Base-by-base conservation (phyloP, 2,888 invertebrate genomes). In the Acronicta alni region DNA sequence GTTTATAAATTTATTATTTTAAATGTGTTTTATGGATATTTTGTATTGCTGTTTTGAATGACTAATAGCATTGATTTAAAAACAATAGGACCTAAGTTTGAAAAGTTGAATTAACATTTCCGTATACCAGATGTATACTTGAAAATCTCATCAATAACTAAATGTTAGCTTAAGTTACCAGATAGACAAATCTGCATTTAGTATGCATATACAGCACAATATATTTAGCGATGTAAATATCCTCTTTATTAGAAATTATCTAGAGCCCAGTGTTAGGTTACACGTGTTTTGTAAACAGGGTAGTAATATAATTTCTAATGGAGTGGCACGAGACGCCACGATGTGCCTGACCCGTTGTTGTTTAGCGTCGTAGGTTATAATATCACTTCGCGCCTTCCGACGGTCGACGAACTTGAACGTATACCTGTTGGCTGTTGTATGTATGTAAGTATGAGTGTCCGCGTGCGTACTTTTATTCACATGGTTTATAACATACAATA, bases 121-220 rank as follows among this genome's bases (percentile, higher is more conserved):
- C 46, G 59, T 80, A 72, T 67, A 77, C 58, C 56, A 38, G 59
- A 66, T 42, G 72, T 77, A 72, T 73, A 77, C 79, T 78, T 72
- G 72, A 74, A 71, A 72, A 73, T 88, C 86, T 88, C 87, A 86
- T 70, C 77, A 75, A 79, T 80, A 81, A 83, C 72, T 77, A 79
- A 78, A 67, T 67, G 60, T 76, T 90, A 89, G 88, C 79, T 84
- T 91, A 89, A 87, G 90, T 89, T 91, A 90, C 87, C 87, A 85
- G 80, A 82, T 88, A 89, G 82, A 84, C 77, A 82, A 85, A 85
- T 88, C 81, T 89, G 91, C 91, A 93, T 92, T 93, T 92, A 91
- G 87, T 86, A 83, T 82, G 85, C 81, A 81, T 88, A 89, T 88
- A 89, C 85, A 84, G 83, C 81, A 80, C 76, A 70, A 77, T 73